These are phyloP conservation scores for Vultur gryphus DNA, from an alignment of 2,797 vertebrate genomes.

Conservation along the genomic window DNA sequence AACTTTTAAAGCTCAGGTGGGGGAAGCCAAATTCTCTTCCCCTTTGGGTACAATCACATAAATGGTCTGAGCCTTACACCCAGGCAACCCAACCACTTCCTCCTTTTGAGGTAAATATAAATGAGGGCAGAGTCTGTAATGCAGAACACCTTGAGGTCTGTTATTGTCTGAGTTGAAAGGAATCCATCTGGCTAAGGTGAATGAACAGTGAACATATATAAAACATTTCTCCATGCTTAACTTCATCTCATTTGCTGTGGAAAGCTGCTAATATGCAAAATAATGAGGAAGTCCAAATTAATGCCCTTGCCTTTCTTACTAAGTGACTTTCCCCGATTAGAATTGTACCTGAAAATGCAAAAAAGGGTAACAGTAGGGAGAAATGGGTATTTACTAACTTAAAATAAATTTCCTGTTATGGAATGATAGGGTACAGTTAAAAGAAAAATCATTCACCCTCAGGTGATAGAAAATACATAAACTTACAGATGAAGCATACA, in stretches of 20 bases:
- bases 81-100: background rate
- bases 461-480: background rate
- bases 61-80: background rate
- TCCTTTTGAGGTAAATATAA: background rate
- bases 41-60: background rate
- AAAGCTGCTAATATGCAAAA: background rate
- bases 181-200: background rate
- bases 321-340: background rate
- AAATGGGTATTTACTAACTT: background rate
- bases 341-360: background rate
- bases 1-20: background rate
- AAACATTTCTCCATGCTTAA: background rate
- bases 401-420: background rate
- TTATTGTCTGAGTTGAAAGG: background rate
- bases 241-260: background rate
- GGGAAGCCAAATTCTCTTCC: background rate
- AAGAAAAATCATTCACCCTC: background rate
- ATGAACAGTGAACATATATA: background rate
- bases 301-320: background rate
- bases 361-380: background rate
- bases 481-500: background rate
- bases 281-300: background rate
- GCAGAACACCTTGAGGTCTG: background rate
- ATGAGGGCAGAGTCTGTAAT: background rate
- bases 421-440: background rate